Evolutionary conservation across 2,888 invertebrate genomes (phyloP).

Genomic region (Clostera curtula): DNA sequence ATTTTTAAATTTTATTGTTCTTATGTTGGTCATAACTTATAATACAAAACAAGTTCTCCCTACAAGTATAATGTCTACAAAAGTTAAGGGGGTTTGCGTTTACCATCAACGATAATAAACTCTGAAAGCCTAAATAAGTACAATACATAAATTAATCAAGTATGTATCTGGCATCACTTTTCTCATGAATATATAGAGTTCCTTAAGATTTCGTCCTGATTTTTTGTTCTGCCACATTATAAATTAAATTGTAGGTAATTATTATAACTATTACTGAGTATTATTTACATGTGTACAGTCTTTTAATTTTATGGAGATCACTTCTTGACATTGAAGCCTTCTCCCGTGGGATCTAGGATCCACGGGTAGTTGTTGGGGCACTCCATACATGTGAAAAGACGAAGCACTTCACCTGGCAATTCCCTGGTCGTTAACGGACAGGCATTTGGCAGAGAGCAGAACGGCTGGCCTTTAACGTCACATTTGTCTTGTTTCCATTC

Average conservation of each 20-base stretch:
- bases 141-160: slow-evolving; percentile 1
- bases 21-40: slow-evolving; percentile 20
- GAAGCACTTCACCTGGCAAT: slow-evolving; percentile 92
- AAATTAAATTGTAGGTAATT: slow-evolving; percentile 35
- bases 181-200: slow-evolving; percentile 1
- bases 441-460: slow-evolving; percentile 93
- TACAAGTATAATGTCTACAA: slow-evolving; percentile 12
- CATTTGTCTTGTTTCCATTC: slow-evolving; percentile 96
- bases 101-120: background rate
- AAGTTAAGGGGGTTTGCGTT: slow-evolving; percentile 15
- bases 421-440: slow-evolving; percentile 93
- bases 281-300: slow-evolving; percentile 75
- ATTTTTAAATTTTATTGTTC: slow-evolving; percentile 27
- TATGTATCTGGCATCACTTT: slow-evolving; percentile 16
- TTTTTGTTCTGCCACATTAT: slow-evolving; percentile 41
- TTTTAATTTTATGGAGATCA: slow-evolving; percentile 74
- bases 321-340: slow-evolving; percentile 90
- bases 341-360: slow-evolving; percentile 95
- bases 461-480: slow-evolving; percentile 94
- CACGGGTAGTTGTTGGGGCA: slow-evolving; percentile 97
- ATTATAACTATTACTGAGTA: slow-evolving; percentile 69
- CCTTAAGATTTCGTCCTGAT: too few relatives aligned
- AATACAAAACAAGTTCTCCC: slow-evolving; percentile 16
- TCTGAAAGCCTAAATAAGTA: background rate
- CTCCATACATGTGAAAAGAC: slow-evolving; percentile 96